These are phyloP conservation scores for Orthonevra nobilis DNA, from an alignment of 2,888 invertebrate species.

Conservation along the genomic window DNA sequence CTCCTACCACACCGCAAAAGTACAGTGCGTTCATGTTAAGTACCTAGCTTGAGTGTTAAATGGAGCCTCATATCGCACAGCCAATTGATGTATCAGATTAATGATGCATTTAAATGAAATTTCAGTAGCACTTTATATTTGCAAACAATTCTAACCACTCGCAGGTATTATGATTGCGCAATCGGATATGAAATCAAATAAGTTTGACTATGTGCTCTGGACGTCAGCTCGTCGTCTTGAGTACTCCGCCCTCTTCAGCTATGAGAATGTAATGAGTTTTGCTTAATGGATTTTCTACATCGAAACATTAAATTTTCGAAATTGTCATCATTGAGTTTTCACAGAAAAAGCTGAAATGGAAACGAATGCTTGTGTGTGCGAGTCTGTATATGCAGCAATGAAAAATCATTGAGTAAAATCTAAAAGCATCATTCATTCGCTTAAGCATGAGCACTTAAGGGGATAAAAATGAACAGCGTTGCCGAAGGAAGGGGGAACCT, in stretches of 20 bases:
- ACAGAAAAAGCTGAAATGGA: constrained; percentile 23
- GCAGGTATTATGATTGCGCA: constrained; percentile 10
- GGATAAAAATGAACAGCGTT: constrained; percentile 61
- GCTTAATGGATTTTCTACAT: constrained; percentile 43
- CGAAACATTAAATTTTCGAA: constrained; percentile 60
- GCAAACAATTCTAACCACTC: constrained; percentile 54
- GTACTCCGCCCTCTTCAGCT: neutral
- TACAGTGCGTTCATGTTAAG: constrained; percentile 9
- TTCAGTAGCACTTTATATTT: constrained; percentile 39
- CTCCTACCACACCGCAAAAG: neutral
- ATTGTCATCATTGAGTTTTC: constrained; percentile 55
- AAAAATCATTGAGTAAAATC: constrained; percentile 45
- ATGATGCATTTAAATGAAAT: constrained; percentile 49
- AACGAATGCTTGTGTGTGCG: too few species aligned
- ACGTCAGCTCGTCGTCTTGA: constrained; percentile 7
- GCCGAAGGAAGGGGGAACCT: constrained; percentile 46
- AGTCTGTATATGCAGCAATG: constrained; percentile 29
- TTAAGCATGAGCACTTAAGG: constrained; percentile 67
- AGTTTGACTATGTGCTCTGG: constrained; percentile 13
- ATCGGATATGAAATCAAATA: constrained; percentile 24
- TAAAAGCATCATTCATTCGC: constrained; percentile 70
- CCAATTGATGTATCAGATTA: constrained; percentile 56
- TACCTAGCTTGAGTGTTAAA: constrained; percentile 10
- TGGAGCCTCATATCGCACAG: constrained; percentile 11
- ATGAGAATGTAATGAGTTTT: constrained; percentile 40